Conservation (phyloP, 2,888 invertebrate genomes). For the Scaeva pyrastri region DNA sequence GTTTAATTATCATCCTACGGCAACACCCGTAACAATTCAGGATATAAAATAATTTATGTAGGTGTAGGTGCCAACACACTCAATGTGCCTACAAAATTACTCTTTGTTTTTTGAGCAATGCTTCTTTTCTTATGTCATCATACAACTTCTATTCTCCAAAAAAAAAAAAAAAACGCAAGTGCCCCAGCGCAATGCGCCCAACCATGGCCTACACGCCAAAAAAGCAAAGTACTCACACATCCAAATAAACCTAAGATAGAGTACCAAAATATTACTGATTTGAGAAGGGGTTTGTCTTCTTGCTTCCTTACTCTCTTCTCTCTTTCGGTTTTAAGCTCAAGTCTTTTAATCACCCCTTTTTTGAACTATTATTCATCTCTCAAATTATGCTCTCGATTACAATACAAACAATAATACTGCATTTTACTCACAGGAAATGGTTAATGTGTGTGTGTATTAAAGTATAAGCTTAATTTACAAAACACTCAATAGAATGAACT, state of each 20-base stretch:
- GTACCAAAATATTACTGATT: too few relatives aligned
- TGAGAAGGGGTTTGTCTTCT: constrained; percentile 4
- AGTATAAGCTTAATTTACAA: constrained; percentile 40
- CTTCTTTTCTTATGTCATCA: constrained; percentile 68
- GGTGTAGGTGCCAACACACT: too few relatives aligned
- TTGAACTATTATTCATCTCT: too few relatives aligned
- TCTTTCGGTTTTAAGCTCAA: not conserved
- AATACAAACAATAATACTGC: not conserved
- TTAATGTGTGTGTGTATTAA: constrained; percentile 24
- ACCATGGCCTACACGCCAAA: constrained; percentile 57
- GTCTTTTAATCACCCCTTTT: constrained; percentile 36
- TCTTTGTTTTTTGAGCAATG: not conserved
- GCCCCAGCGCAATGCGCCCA: constrained; percentile 62
- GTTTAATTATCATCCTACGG: not conserved
- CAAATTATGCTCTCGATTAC: constrained; percentile 22
- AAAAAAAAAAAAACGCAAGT: constrained; percentile 15
- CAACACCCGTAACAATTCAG: not conserved
- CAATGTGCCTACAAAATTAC: not conserved
- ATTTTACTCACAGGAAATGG: not conserved
- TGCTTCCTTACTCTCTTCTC: not conserved
- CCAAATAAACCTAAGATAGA: too few relatives aligned
- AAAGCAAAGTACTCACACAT: too few relatives aligned
- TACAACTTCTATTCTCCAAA: constrained; percentile 9
- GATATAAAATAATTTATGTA: not conserved
- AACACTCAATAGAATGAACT: not conserved